These are phyloP conservation scores for Trisateles emortualis DNA, from an alignment of 2,888 invertebrate genomes.

Conservation along the genomic window DNA sequence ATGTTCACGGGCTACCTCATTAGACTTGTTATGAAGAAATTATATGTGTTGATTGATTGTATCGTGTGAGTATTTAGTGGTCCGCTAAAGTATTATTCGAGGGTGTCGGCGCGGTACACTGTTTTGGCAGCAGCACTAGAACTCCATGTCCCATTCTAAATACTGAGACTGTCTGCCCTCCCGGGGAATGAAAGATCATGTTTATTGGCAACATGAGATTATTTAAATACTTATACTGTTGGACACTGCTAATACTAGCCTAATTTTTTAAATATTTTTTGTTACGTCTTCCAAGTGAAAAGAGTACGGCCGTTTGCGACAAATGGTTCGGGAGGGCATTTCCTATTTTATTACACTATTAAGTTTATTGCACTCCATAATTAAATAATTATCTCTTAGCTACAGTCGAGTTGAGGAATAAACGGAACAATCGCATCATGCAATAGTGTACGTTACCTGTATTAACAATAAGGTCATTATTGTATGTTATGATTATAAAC, in stretches of 20 bases:
- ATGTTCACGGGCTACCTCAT: slow-evolving; percentile 56
- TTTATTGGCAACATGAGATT: slow-evolving; percentile 41
- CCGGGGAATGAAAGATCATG: slow-evolving; percentile 49
- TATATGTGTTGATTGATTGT: slow-evolving; percentile 46
- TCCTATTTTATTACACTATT: slow-evolving; percentile 81
- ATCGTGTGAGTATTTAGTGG: slow-evolving; percentile 45
- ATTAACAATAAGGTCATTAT: slow-evolving; percentile 25
- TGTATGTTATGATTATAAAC: slow-evolving; percentile 32
- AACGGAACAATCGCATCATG: slow-evolving; percentile 14
- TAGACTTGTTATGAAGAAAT: slow-evolving; percentile 48
- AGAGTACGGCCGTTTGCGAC: slow-evolving; percentile 65
- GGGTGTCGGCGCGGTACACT: slow-evolving; percentile 36
- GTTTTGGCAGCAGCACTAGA: slow-evolving; percentile 64
- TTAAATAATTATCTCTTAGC: slow-evolving; percentile 63
- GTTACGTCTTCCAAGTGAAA: slow-evolving; percentile 70
- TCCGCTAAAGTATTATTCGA: slow-evolving; percentile 48
- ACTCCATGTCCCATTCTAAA: slow-evolving; percentile 52
- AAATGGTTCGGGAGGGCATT: slow-evolving; percentile 76
- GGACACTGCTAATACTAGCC: slow-evolving; percentile 46
- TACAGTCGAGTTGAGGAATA: slow-evolving; percentile 48
- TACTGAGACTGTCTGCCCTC: slow-evolving; percentile 70
- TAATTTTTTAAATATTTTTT: slow-evolving; percentile 55
- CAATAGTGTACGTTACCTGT: slow-evolving; percentile 32
- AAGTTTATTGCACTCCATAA: slow-evolving; percentile 81
- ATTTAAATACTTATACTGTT: slow-evolving; percentile 42